These are phyloP conservation scores for Cheilosia impressa DNA, from an alignment of 2,888 invertebrate genomes.

Conservation along the genomic window DNA sequence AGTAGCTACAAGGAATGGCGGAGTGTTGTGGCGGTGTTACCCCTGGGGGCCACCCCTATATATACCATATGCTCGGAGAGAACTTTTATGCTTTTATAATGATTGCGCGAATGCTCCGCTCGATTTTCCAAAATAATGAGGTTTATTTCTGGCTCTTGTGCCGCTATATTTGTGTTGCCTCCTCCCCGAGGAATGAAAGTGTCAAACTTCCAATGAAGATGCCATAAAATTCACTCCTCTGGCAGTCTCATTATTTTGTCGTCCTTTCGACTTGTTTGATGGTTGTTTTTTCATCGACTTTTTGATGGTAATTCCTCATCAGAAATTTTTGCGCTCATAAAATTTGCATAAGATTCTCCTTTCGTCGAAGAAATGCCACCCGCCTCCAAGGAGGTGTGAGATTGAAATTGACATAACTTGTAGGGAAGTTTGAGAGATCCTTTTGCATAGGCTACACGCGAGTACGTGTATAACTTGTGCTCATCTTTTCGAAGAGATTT, in stretches of 20 bases:
- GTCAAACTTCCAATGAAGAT: conserved; percentile 70
- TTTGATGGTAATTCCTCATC: conserved; percentile 71
- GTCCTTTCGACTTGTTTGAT: conserved; percentile 49
- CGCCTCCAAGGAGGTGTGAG: conserved; percentile 12
- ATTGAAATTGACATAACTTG: conserved; percentile 52
- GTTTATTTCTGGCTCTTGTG: conserved; percentile 33
- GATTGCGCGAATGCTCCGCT: conserved; percentile 67
- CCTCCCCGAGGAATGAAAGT: conserved; percentile 52
- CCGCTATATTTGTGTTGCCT: conserved; percentile 7
- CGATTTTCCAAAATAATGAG: conserved; percentile 69
- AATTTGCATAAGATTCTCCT: conserved; percentile 66
- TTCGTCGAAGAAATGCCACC: conserved; percentile 13
- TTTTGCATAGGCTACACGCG: conserved; percentile 17
- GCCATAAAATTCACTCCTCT: conserved; percentile 70
- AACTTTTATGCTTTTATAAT: conserved; percentile 73
- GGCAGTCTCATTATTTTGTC: conserved; percentile 69
- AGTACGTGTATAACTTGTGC: conserved; percentile 30
- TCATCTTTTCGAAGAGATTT: conserved; percentile 38
- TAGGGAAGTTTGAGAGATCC: conserved; percentile 40
- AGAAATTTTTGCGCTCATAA: conserved; percentile 70
- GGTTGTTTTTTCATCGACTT: conserved; percentile 45
- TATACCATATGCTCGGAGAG: conserved; percentile 46
- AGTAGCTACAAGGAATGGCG: conserved; percentile 33
- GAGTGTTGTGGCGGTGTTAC: conserved; percentile 16
- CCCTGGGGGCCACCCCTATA: conserved; percentile 43